phyloP scores from a whole-genome alignment of 2,888 invertebrate species.

The Archaeoteleia sp. region DNA sequence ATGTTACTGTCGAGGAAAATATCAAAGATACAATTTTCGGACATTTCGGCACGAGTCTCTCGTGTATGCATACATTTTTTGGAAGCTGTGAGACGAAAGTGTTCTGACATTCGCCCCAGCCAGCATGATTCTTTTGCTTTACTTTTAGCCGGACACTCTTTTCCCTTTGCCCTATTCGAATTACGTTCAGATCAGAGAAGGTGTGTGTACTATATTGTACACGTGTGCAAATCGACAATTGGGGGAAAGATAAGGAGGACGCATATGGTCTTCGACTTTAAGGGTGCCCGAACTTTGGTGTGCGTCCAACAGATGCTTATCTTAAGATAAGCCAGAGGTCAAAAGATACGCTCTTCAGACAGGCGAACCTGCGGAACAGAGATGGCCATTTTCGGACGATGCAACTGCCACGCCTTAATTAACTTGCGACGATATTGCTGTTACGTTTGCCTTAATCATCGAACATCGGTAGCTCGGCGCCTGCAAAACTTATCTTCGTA shows the following conservation, averaged over 20 bases:
- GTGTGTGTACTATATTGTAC: conserved; percentile 24
- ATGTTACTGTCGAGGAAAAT: background rate
- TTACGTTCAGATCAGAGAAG: conserved; percentile 44
- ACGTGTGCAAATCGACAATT: conserved; percentile 26
- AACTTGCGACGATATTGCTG: conserved; percentile 60
- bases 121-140: conserved; percentile 74
- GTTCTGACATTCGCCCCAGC: conserved; percentile 60
- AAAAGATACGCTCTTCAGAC: conserved; percentile 65
- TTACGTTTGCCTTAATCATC: conserved; percentile 55
- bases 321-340: conserved; percentile 59
- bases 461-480: conserved; percentile 45
- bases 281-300: conserved; percentile 57
- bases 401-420: conserved; percentile 70
- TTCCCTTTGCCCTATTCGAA: conserved; percentile 26
- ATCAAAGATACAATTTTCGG: background rate
- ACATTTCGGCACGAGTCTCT: too few species aligned
- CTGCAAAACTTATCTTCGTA: conserved; percentile 28
- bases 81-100: conserved; percentile 9
- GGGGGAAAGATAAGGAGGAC: conserved; percentile 60
- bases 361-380: conserved; percentile 57
- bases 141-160: conserved; percentile 61
- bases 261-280: conserved; percentile 65
- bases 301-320: conserved; percentile 64
- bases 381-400: conserved; percentile 55
- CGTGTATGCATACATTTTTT: too few species aligned